Evolutionary conservation across 2,888 invertebrate species (phyloP), one percentile per base, ranked within the genome.

Genomic region (Himalopsyche japonica): DNA sequence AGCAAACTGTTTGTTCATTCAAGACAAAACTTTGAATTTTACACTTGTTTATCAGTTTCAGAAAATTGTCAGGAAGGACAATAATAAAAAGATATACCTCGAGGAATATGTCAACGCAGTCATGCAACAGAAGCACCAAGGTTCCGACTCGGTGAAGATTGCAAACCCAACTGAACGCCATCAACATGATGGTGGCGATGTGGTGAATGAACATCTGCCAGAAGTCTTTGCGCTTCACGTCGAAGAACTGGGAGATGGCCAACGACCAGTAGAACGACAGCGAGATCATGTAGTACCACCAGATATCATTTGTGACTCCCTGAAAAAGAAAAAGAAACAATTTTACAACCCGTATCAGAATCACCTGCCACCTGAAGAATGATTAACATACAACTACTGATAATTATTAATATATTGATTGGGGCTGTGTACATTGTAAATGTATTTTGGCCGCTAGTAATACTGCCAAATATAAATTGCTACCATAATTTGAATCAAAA

Each of bases 151-250:
- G 94, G 88, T 97, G 96, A 88, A 99, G 93, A 91, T 99, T 99
- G 90, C 97, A 97, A 7, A 97, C 95, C 98, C 98, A 99, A 87
- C 98, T 98, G 90, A 99, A 96, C 83, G 95, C 95, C 92, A 99
- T 94, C 86, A 99, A 93, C 76, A 95, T 91, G 88, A 99, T 96
- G 64, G 99, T 98, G 30, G 98, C 97, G 89, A 98, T 94, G 90
- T 99, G 99, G 92, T 99, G 99, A 82, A 98, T 93, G 91, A 99
- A 98, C 98, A 99, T 99, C 93, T 99, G 98, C 96, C 97, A 97
- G 91, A 99, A 99, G 91, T 98, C 98, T 91, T 97, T 97, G 87
- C 98, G 94, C 87, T 96, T 96, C 82, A 97, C 96, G 91, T 99
- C 99, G 90, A 97, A 95, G 92, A 98, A 98, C 91, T 98, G 98